Conservation (phyloP, 2,797 vertebrate species). For the Aulostomus chinensis region DNA sequence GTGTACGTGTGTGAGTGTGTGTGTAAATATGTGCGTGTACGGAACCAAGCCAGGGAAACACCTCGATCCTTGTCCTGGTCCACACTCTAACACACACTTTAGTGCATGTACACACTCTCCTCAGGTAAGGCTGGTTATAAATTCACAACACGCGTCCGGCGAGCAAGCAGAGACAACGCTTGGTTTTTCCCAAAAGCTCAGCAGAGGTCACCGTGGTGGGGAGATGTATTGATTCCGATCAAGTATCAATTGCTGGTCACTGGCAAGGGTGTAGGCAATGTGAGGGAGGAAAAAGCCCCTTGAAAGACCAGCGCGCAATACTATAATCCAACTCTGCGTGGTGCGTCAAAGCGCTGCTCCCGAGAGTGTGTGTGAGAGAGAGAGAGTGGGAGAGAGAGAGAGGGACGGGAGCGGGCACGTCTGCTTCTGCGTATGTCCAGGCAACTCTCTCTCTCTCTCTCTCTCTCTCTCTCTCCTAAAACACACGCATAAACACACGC, state of each 20-base stretch:
- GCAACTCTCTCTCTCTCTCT: slow-evolving; percentile 33
- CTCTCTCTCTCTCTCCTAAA: slow-evolving; percentile 17
- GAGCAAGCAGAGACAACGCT: slow-evolving; percentile 34
- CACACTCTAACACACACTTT: slow-evolving; percentile 36
- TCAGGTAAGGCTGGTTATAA: slow-evolving; percentile 68
- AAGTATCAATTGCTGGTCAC: slow-evolving; percentile 36
- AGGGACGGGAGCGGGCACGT: slow-evolving; percentile 50
- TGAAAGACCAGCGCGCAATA: slow-evolving; percentile 62
- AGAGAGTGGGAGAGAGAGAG: slow-evolving; percentile 23
- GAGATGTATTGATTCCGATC: slow-evolving; percentile 59
- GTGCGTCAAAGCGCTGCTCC: slow-evolving; percentile 74
- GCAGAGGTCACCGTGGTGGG: slow-evolving; percentile 54
- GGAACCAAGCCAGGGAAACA: slow-evolving; percentile 31
- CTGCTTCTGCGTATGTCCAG: slow-evolving; percentile 60
- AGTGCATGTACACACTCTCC: slow-evolving; percentile 13
- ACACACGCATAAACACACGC: not conserved
- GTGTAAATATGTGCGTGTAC: slow-evolving; percentile 6
- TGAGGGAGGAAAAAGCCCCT: slow-evolving; percentile 36
- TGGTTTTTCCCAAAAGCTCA: slow-evolving; percentile 36
- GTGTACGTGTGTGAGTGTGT: slow-evolving; percentile 6
- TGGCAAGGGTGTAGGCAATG: slow-evolving; percentile 22
- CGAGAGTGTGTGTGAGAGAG: slow-evolving; percentile 49
- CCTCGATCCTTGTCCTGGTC: slow-evolving; percentile 43
- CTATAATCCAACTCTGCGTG: slow-evolving; percentile 71
- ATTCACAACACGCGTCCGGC: slow-evolving; percentile 74